A percentile compares a stretch with the other conserved stretches of the same genome.
Conservation (phyloP, 2,113 vertebrate species). For the Sorex fumeus region DNA sequence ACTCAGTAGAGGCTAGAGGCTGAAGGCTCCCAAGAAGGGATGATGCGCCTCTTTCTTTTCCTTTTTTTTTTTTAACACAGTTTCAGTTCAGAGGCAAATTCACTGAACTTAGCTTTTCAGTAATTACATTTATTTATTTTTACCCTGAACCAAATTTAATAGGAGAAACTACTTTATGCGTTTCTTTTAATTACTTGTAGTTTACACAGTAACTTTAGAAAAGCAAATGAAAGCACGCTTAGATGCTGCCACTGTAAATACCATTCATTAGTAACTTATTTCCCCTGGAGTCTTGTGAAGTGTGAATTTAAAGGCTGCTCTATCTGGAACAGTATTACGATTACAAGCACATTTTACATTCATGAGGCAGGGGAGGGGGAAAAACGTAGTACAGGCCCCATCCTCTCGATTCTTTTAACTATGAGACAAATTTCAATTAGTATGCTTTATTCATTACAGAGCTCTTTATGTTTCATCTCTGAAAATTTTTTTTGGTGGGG, state of each 20-base stretch:
- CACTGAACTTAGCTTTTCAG: slow-evolving; percentile 64
- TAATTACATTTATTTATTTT: slow-evolving; percentile 69
- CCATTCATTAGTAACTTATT: slow-evolving; percentile 91
- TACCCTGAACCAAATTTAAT: slow-evolving; percentile 69
- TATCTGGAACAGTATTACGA: slow-evolving; percentile 89
- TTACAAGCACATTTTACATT: slow-evolving; percentile 91
- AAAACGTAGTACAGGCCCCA: slow-evolving; percentile 79
- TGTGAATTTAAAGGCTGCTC: slow-evolving; percentile 88
- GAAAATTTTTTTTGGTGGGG: slow-evolving; percentile 47
- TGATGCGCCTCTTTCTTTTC: background rate
- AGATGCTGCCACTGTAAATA: slow-evolving; percentile 90
- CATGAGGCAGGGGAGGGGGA: slow-evolving; percentile 88
- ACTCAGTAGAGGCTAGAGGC: background rate
- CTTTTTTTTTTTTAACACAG: background rate
- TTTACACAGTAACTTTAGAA: slow-evolving; percentile 86
- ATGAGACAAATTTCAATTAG: slow-evolving; percentile 90
- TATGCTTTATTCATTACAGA: slow-evolving; percentile 86
- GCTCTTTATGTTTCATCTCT: slow-evolving; percentile 82
- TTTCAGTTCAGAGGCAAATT: slow-evolving; percentile 15
- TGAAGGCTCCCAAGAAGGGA: background rate
- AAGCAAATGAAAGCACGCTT: slow-evolving; percentile 85
- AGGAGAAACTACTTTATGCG: slow-evolving; percentile 62
- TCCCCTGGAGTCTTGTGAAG: slow-evolving; percentile 90
- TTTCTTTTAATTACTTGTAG: slow-evolving; percentile 83
- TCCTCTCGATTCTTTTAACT: slow-evolving; percentile 87